Evolutionary conservation across 2,797 vertebrate genomes (phyloP).

Genomic region (Adelosebastes latens): DNA sequence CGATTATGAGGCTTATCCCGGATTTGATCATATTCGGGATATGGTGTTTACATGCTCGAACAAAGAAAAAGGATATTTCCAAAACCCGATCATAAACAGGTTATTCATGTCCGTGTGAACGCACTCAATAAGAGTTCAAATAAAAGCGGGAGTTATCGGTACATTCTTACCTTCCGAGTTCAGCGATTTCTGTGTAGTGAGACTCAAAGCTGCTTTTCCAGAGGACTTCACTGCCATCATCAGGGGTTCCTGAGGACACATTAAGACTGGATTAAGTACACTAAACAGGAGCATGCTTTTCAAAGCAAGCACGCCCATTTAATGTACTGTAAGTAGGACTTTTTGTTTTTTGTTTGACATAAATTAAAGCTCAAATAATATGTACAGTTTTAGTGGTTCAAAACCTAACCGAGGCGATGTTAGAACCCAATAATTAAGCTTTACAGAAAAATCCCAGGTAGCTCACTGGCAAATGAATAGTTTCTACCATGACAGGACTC

Average conservation of each 20-base stretch:
- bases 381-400: not conserved
- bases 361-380: not conserved
- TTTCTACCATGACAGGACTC: conserved; percentile 8
- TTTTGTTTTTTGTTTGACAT: not conserved
- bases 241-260: conserved; percentile 85
- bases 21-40: not conserved
- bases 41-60: not conserved
- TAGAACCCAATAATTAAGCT: not conserved
- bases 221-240: conserved; percentile 88
- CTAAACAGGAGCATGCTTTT: not conserved
- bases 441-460: not conserved
- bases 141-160: not conserved
- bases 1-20: not conserved
- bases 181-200: conserved; percentile 94
- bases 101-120: not conserved
- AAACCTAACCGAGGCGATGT: not conserved
- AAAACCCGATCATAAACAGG: not conserved
- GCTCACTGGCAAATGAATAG: not conserved
- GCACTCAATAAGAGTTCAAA: not conserved
- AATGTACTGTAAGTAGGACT: not conserved
- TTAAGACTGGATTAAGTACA: not conserved
- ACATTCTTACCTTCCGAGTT: conserved; percentile 90
- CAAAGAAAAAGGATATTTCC: not conserved
- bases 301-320: not conserved
- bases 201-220: conserved; percentile 97